These are phyloP conservation scores for Metellina segmentata DNA, from an alignment of 2,888 invertebrate species.

Conservation along the genomic window DNA sequence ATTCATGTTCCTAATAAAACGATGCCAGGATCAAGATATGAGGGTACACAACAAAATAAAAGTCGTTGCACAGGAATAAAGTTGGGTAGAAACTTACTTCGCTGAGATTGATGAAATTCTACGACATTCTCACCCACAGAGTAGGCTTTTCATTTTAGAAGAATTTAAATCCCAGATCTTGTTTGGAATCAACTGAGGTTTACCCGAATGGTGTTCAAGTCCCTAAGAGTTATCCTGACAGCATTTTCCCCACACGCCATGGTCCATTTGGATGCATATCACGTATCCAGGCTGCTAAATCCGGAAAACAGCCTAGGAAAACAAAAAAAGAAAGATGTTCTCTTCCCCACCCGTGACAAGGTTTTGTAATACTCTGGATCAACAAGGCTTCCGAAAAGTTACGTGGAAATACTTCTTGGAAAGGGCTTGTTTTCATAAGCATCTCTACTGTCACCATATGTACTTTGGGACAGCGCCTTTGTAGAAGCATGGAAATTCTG, in stretches of 20 bases:
- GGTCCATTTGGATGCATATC: constrained; percentile 29
- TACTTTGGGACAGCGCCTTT: too few species aligned
- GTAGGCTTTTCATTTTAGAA: not conserved
- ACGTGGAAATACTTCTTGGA: constrained; percentile 21
- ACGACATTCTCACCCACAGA: too few species aligned
- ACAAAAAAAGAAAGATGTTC: constrained; percentile 4
- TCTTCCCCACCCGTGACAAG: constrained; percentile 29
- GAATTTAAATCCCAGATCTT: constrained; percentile 31
- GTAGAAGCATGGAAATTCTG: too few species aligned
- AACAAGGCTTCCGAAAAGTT: constrained; percentile 48
- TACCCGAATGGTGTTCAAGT: constrained; percentile 25
- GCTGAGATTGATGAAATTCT: too few species aligned
- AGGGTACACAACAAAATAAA: too few species aligned
- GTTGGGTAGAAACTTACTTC: too few species aligned
- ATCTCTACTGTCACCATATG: too few species aligned
- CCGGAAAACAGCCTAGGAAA: constrained; percentile 30
- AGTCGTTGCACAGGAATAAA: too few species aligned
- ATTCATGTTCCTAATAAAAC: too few species aligned
- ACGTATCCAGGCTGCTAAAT: constrained; percentile 30
- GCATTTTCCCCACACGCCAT: not conserved
- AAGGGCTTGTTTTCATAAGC: not conserved
- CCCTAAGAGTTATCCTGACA: constrained; percentile 43
- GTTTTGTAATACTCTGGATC: constrained; percentile 40
- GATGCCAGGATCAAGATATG: too few species aligned
- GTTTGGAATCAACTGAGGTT: constrained; percentile 36